A percentile compares a stretch with the other conserved stretches of the same genome.
Conservation (phyloP, 2,113 vertebrate genomes). For the Alectura lathami region DNA sequence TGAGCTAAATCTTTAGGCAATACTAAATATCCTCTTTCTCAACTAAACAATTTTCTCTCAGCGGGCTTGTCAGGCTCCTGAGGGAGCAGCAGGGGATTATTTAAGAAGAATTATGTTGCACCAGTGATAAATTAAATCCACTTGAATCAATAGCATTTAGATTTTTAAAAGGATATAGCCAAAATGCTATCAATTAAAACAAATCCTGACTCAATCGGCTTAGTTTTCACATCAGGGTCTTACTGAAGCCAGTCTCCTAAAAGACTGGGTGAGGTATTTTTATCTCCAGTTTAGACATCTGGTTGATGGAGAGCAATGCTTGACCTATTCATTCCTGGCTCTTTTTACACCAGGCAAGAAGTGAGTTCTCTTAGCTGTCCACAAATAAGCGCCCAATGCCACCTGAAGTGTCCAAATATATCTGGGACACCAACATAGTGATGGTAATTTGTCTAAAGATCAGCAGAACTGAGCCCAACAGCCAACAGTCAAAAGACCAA, state of each 20-base stretch:
- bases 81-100: conserved; percentile 69
- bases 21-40: conserved; percentile 76
- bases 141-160: conserved; percentile 77
- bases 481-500: too few relatives aligned
- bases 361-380: background rate
- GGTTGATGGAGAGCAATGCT: background rate
- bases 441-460: background rate
- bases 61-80: conserved; percentile 46
- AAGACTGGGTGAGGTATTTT: background rate
- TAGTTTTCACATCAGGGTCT: conserved; percentile 46
- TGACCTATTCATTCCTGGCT: background rate
- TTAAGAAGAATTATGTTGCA: conserved; percentile 75
- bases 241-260: background rate
- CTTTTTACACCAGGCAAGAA: background rate
- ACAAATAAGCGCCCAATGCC: background rate
- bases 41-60: conserved; percentile 81
- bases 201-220: conserved; percentile 17
- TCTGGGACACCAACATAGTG: background rate
- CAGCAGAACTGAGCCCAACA: too few relatives aligned
- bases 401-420: background rate
- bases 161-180: conserved; percentile 64
- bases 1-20: conserved; percentile 63
- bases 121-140: conserved; percentile 78
- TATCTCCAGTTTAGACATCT: background rate
- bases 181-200: conserved; percentile 54